phyloP scores from a whole-genome alignment of 2,888 invertebrate genomes.

The Camptogramma bilineatum region DNA sequence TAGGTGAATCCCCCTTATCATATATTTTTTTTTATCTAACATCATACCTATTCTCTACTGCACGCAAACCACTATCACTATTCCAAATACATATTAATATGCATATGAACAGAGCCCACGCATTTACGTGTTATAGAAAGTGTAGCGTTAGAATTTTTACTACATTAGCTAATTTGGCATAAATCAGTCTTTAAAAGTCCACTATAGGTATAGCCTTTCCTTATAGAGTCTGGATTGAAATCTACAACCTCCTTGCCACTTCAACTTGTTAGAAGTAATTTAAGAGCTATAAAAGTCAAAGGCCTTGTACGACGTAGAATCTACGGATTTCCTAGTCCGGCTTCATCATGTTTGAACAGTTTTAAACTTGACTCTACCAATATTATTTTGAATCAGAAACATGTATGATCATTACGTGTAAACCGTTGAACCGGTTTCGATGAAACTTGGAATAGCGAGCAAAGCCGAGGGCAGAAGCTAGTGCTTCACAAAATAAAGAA shows the following conservation, averaged over 20 bases:
- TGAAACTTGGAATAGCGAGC: neutral
- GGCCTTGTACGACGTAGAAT: neutral
- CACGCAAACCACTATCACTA: neutral
- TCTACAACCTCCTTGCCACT: neutral
- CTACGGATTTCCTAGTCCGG: conserved; percentile 3
- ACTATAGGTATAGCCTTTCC: neutral
- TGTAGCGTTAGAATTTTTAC: neutral
- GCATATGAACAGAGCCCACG: neutral
- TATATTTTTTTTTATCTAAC: neutral
- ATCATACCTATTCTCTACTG: neutral
- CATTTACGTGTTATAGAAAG: neutral
- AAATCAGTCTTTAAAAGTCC: neutral
- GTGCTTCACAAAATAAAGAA: neutral
- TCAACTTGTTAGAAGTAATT: neutral
- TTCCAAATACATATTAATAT: neutral
- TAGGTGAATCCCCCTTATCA: neutral
- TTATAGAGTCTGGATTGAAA: neutral
- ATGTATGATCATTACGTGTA: neutral
- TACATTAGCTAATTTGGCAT: neutral
- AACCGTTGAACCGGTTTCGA: neutral
- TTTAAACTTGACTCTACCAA: neutral
- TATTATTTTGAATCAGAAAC: neutral
- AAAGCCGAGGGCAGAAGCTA: neutral
- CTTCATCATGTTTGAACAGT: neutral
- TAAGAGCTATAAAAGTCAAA: neutral